Evolutionary conservation across 2,113 vertebrate species (phyloP).

Genomic region (Semnornis frantzii): DNA sequence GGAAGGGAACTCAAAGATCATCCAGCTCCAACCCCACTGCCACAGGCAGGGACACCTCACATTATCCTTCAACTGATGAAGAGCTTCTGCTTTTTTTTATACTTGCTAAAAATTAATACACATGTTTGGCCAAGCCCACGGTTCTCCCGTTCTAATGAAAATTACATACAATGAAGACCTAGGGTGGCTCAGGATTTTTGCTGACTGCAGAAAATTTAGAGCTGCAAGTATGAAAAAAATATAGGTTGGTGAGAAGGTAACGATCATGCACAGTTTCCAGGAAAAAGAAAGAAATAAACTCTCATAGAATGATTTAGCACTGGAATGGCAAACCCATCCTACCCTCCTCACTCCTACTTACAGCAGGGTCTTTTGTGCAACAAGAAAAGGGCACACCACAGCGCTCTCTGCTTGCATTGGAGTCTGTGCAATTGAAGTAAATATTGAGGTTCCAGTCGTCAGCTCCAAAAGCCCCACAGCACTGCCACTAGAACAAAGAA

Average conservation of each 20-base stretch:
- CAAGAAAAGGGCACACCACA: constrained; percentile 98
- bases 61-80: not conserved
- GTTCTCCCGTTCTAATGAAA: constrained; percentile 5
- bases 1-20: too few species aligned
- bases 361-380: constrained; percentile 95
- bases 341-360: constrained; percentile 61
- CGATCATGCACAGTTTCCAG: not conserved
- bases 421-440: constrained; percentile 97
- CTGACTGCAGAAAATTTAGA: not conserved
- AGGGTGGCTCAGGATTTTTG: not conserved
- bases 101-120: not conserved
- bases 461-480: constrained; percentile 94
- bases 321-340: not conserved
- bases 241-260: not conserved
- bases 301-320: not conserved
- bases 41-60: too few species aligned
- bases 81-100: not conserved
- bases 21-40: too few species aligned
- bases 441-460: constrained; percentile 98
- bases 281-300: not conserved
- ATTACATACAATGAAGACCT: not conserved
- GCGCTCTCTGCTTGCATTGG: constrained; percentile 92
- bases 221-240: not conserved
- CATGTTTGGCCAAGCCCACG: not conserved
- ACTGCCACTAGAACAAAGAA: constrained; percentile 87